Conservation (phyloP, 2,888 invertebrate species). For the Heliconius sara region DNA sequence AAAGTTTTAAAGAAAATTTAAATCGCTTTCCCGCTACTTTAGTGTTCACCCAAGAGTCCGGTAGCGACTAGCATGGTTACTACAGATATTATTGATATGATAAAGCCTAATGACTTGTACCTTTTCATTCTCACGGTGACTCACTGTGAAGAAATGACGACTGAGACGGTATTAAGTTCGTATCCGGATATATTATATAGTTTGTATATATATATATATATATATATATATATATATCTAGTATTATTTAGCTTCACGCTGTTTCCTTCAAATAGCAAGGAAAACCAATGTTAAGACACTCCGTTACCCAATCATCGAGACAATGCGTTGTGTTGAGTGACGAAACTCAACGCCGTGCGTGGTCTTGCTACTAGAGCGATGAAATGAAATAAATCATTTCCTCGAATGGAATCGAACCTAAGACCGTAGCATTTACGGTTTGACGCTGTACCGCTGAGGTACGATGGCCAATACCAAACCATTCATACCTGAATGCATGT, state of each 20-base stretch:
- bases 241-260: not conserved
- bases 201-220: not conserved
- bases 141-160: constrained; percentile 22
- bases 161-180: constrained; percentile 3
- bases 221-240: not conserved
- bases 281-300: not conserved
- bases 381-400: not conserved
- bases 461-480: too few species aligned
- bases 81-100: constrained; percentile 57
- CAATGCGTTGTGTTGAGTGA: too few species aligned
- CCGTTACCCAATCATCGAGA: not conserved
- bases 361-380: too few species aligned
- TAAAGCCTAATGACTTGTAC: constrained; percentile 54
- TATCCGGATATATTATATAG: constrained; percentile 4
- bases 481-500: too few species aligned
- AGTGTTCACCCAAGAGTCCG: constrained; percentile 49
- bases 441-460: not conserved
- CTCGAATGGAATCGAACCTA: not conserved
- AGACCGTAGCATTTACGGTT: not conserved
- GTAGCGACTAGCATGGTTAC: constrained; percentile 57
- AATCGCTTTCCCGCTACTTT: constrained; percentile 35
- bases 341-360: too few species aligned
- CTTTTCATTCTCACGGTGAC: constrained; percentile 50
- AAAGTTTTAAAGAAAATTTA: not conserved
- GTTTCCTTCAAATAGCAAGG: not conserved